phyloP scores from a whole-genome alignment of 2,113 vertebrate species.

The Alouatta palliata region DNA sequence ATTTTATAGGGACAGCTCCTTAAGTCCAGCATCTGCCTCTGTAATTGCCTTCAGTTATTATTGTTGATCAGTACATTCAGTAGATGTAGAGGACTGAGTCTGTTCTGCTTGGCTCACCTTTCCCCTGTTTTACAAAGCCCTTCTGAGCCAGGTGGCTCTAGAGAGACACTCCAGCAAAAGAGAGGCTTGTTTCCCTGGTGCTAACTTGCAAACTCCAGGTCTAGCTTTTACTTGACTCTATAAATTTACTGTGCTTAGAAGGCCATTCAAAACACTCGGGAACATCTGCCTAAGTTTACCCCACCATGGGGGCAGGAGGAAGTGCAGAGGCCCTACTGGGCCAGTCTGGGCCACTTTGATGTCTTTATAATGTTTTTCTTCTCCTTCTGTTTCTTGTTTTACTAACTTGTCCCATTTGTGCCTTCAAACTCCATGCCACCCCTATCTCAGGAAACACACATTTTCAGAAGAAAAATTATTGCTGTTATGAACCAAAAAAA shows the following conservation, averaged over 20 bases:
- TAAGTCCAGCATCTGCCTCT: not conserved
- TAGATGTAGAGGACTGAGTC: not conserved
- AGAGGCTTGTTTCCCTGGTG: not conserved
- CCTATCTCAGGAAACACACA: not conserved
- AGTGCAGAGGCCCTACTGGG: not conserved
- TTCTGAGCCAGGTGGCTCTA: not conserved
- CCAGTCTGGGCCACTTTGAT: constrained; percentile 8
- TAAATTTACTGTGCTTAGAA: constrained; percentile 21
- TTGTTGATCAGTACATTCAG: not conserved
- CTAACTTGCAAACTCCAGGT: not conserved
- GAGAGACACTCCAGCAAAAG: not conserved
- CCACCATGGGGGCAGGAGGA: not conserved
- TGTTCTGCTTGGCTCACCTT: not conserved
- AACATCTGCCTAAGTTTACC: constrained; percentile 57
- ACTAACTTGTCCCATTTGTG: constrained; percentile 48
- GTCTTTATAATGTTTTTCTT: constrained; percentile 65
- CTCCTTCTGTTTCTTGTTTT: constrained; percentile 33
- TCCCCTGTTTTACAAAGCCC: not conserved
- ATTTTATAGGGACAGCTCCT: not conserved
- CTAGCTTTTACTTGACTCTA: not conserved
- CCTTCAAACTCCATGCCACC: not conserved
- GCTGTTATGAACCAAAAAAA: not conserved
- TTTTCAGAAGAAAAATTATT: not conserved
- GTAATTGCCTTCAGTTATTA: not conserved
- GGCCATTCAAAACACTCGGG: not conserved